phyloP scores from a whole-genome alignment of 2,113 vertebrate genomes.

The Irena cyanogastra region DNA sequence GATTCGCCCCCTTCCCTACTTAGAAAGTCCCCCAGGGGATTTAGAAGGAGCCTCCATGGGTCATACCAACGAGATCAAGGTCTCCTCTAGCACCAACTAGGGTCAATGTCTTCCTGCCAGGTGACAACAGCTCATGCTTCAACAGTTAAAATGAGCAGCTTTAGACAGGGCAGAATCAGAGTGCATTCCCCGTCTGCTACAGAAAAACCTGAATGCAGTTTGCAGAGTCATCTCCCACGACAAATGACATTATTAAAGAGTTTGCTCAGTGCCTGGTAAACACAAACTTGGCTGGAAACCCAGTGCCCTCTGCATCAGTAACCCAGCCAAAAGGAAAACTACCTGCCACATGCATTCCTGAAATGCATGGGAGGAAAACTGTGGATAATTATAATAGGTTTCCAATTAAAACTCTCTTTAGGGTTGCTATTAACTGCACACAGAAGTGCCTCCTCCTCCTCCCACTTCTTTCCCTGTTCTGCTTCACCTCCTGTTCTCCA shows the following conservation, averaged over 20 bases:
- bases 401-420: neutral
- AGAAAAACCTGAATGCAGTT: neutral
- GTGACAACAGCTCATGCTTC: slow-evolving; percentile 4
- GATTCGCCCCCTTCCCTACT: slow-evolving; percentile 28
- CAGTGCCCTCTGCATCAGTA: neutral
- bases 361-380: neutral
- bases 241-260: neutral
- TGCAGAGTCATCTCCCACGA: neutral
- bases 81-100: slow-evolving; percentile 26
- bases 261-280: neutral
- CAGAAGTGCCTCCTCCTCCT: neutral
- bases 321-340: neutral
- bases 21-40: slow-evolving; percentile 39
- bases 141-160: neutral
- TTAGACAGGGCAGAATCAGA: neutral
- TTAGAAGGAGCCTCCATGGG: slow-evolving; percentile 31
- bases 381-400: neutral
- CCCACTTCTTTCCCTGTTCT: neutral
- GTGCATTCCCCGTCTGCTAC: neutral
- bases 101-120: neutral
- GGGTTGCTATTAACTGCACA: neutral
- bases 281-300: neutral
- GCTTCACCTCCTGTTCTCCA: neutral
- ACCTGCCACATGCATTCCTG: neutral
- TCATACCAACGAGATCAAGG: slow-evolving; percentile 37